phyloP scores from a whole-genome alignment of 2,888 invertebrate genomes.

The Euzophera pinguis region DNA sequence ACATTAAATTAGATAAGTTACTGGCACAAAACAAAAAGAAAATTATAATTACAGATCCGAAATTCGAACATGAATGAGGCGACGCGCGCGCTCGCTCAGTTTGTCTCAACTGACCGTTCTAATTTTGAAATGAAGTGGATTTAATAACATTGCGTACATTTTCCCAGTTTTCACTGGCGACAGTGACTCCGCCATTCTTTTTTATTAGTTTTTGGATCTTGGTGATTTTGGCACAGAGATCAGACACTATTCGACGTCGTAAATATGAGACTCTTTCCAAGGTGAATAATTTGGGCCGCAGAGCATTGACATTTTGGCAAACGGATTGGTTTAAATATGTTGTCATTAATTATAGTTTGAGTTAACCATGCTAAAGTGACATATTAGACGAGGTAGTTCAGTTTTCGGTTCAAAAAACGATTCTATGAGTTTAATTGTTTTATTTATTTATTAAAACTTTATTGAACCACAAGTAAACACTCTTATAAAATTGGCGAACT shows the following conservation, averaged over 20 bases:
- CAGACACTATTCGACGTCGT: conserved; percentile 16
- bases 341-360: neutral
- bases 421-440: no score
- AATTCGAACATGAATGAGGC: conserved; percentile 32
- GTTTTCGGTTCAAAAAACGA: no score
- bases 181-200: conserved; percentile 57
- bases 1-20: neutral
- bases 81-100: conserved; percentile 59
- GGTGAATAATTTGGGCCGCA: conserved; percentile 7
- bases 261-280: conserved; percentile 10
- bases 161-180: conserved; percentile 63
- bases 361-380: neutral
- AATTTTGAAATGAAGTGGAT: conserved; percentile 73
- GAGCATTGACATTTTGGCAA: conserved; percentile 10
- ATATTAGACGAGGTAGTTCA: no score
- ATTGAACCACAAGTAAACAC: no score
- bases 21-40: neutral
- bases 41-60: conserved; percentile 4
- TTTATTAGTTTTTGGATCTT: conserved; percentile 29
- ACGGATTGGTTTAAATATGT: neutral
- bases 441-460: no score
- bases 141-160: conserved; percentile 74
- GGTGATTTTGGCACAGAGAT: conserved; percentile 25
- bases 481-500: no score
- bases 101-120: conserved; percentile 69